These are phyloP conservation scores for Papilio polytes DNA, from an alignment of 1,140 invertebrate genomes.

Conservation along the genomic window DNA sequence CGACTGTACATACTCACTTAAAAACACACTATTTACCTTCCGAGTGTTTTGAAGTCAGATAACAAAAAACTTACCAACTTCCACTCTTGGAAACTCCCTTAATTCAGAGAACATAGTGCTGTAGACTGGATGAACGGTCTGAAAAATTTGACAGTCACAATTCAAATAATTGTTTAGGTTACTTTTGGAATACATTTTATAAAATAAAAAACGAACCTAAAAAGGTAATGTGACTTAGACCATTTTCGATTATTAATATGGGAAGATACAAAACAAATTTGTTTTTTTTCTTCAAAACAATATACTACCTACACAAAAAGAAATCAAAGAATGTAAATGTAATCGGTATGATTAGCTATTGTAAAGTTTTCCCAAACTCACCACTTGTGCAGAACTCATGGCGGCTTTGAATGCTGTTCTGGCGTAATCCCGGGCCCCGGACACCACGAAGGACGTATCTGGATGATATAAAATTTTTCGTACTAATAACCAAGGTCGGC, in stretches of 20 bases:
- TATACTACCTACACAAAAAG: too few relatives aligned
- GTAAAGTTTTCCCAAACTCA: constrained; percentile 57
- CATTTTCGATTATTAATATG: too few relatives aligned
- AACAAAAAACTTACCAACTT: constrained; percentile 59
- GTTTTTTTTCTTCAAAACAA: too few relatives aligned
- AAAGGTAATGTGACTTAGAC: too few relatives aligned
- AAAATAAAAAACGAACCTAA: too few relatives aligned
- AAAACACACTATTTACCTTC: too few relatives aligned
- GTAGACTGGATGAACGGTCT: constrained; percentile 84
- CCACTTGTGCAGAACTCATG: constrained; percentile 82
- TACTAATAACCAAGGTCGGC: not conserved
- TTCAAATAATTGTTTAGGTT: too few relatives aligned
- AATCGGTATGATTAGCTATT: too few relatives aligned
- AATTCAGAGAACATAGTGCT: constrained; percentile 85
- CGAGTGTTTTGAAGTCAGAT: not conserved
- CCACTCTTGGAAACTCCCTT: constrained; percentile 59
- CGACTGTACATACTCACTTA: too few relatives aligned
- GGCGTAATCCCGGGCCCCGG: constrained; percentile 82
- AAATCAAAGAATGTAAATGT: too few relatives aligned
- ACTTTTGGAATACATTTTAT: too few relatives aligned
- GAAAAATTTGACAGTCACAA: constrained; percentile 47
- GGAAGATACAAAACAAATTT: too few relatives aligned
- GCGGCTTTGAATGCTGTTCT: constrained; percentile 80
- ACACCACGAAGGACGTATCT: constrained; percentile 84
- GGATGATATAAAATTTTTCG: not conserved